Evolutionary conservation across 2,113 vertebrate species (phyloP).

Genomic region (Tachysurus vachellii): DNA sequence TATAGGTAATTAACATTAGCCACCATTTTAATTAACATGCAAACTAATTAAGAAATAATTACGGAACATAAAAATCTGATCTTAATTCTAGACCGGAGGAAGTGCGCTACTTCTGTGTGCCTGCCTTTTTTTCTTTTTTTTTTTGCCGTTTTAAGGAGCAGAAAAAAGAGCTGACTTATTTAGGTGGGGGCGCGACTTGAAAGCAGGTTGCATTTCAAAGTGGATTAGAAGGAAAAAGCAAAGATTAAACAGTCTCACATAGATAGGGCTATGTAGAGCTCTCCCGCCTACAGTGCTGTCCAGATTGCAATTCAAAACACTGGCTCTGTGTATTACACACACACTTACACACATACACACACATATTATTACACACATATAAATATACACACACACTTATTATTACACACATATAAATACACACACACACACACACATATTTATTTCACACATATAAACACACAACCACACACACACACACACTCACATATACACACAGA

Average conservation of each 20-base stretch:
- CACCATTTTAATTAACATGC: conserved; percentile 97
- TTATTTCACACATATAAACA: too few species aligned
- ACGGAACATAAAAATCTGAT: conserved; percentile 89
- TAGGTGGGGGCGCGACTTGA: conserved; percentile 37
- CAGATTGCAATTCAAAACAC: conserved; percentile 45
- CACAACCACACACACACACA: too few species aligned
- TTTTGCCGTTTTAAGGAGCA: conserved; percentile 31
- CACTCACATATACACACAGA: too few species aligned
- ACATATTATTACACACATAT: background rate
- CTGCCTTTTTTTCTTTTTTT: conserved; percentile 30
- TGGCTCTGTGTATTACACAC: conserved; percentile 38
- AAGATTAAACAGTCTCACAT: conserved; percentile 46
- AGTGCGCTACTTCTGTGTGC: conserved; percentile 46
- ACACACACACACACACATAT: background rate
- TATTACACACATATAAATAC: too few species aligned
- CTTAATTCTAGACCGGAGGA: conserved; percentile 74
- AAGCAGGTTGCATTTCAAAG: conserved; percentile 58
- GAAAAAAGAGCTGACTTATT: conserved; percentile 41
- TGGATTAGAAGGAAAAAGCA: conserved; percentile 42
- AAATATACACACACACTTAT: too few species aligned
- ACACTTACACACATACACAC: conserved; percentile 7
- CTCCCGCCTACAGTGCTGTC: conserved; percentile 31
- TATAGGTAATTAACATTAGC: conserved; percentile 98
- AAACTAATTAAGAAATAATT: conserved; percentile 97
- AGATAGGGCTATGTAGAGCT: conserved; percentile 37